phyloP scores from a whole-genome alignment of 1,140 invertebrate genomes.

The Myzus persicae region DNA sequence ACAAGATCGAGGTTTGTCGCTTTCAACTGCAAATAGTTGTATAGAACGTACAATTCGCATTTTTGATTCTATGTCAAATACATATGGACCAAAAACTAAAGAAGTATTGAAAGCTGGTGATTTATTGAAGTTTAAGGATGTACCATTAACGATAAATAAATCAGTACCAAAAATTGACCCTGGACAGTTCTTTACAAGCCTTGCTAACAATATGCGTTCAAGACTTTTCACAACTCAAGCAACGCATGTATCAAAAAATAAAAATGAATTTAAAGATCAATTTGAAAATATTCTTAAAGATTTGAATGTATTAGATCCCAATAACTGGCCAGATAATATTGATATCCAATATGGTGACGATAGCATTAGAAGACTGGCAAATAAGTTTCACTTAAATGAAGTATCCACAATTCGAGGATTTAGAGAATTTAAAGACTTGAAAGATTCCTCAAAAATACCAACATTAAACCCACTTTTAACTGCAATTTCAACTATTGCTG shows the following conservation, averaged over 20 bases:
- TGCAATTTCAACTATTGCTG: not conserved
- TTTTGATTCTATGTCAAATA: not conserved
- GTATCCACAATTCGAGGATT: not conserved
- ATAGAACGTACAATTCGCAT: constrained; percentile 1
- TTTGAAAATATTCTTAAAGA: not conserved
- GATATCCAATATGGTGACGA: not conserved
- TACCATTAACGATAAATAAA: not conserved
- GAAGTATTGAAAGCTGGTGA: not conserved
- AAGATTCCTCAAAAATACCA: too few relatives aligned
- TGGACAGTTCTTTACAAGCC: constrained; percentile 8
- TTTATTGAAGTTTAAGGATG: not conserved
- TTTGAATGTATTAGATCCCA: not conserved
- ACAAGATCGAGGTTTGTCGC: constrained; percentile 1
- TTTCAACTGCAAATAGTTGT: constrained; percentile 2
- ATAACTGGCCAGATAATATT: not conserved
- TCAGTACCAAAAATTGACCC: not conserved
- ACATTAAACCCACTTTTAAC: not conserved
- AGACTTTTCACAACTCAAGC: not conserved
- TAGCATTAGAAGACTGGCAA: not conserved
- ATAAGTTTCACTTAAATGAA: not conserved
- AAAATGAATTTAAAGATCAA: not conserved
- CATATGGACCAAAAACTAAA: not conserved
- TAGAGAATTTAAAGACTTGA: not conserved
- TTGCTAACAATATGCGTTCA: not conserved
- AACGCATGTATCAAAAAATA: not conserved